These are phyloP conservation scores for Phyllotreta cruciferae DNA, from an alignment of 2,888 invertebrate species.

Conservation along the genomic window DNA sequence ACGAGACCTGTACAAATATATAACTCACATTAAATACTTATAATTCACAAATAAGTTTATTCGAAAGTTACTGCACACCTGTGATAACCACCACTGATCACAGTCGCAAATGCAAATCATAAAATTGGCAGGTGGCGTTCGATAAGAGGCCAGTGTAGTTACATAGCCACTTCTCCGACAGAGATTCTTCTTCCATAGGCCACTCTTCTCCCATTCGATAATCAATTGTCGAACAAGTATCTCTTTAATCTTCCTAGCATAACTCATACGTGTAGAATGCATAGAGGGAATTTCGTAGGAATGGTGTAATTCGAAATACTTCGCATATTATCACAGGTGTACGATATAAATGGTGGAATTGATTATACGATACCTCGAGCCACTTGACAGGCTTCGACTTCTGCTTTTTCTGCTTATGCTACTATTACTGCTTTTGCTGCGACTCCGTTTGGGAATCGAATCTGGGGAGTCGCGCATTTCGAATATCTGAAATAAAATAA, in stretches of 20 bases:
- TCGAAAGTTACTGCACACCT: not conserved
- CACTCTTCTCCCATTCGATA: no score
- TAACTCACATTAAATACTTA: not conserved
- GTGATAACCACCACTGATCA: not conserved
- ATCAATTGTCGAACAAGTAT: no score
- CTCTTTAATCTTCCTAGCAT: no score
- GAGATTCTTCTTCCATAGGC: no score
- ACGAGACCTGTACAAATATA: constrained; percentile 49
- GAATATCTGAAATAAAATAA: not conserved
- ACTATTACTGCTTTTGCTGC: constrained; percentile 54
- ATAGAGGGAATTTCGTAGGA: not conserved
- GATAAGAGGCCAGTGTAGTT: no score
- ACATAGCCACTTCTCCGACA: not conserved
- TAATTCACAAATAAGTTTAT: no score
- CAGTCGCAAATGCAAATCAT: constrained; percentile 27
- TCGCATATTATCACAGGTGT: no score
- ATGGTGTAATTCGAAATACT: constrained; percentile 8
- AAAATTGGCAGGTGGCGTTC: no score
- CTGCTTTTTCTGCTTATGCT: constrained; percentile 49
- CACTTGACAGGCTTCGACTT: constrained; percentile 43
- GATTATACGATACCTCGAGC: constrained; percentile 32
- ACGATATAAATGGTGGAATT: no score
- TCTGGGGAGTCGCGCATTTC: constrained; percentile 47
- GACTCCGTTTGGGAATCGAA: constrained; percentile 46
- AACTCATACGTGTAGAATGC: not conserved